Conservation (phyloP, 2,888 invertebrate species). For the Eulithis prunata region DNA sequence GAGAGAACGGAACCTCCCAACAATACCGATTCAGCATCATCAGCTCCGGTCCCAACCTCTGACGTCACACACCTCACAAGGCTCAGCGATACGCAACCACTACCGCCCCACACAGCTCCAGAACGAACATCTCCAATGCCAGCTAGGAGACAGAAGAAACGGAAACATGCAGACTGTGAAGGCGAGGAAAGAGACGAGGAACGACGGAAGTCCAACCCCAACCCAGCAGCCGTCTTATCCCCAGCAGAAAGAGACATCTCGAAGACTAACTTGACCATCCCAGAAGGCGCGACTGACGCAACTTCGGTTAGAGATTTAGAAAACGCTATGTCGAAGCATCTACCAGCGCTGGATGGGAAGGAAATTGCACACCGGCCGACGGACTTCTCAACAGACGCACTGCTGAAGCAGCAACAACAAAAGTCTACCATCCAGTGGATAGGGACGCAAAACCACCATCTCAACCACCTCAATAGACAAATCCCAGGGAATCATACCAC, state of each 20-base stretch:
- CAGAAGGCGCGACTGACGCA: constrained; percentile 72
- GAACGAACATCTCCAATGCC: constrained; percentile 84
- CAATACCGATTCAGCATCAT: constrained; percentile 70
- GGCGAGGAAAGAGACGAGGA: constrained; percentile 79
- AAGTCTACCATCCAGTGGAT: constrained; percentile 96
- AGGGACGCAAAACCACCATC: constrained; percentile 89
- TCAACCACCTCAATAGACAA: constrained; percentile 86
- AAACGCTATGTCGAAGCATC: constrained; percentile 98
- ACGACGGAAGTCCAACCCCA: constrained; percentile 65
- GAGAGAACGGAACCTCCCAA: constrained; percentile 74
- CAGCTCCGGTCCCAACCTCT: constrained; percentile 72
- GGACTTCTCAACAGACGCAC: constrained; percentile 94
- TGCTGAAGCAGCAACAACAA: constrained; percentile 92
- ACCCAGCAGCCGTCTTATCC: constrained; percentile 73
- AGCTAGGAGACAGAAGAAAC: constrained; percentile 85
- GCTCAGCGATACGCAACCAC: constrained; percentile 71
- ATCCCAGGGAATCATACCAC: constrained; percentile 82
- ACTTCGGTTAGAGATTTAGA: constrained; percentile 96
- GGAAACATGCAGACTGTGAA: constrained; percentile 77
- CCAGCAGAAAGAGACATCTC: constrained; percentile 75
- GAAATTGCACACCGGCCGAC: constrained; percentile 88
- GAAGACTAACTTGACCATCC: constrained; percentile 70
- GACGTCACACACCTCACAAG: constrained; percentile 77
- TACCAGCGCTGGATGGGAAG: constrained; percentile 86
- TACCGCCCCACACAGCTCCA: constrained; percentile 73